Evolutionary conservation across 2,797 vertebrate species (phyloP).

Genomic region (Fistularia commersonii): DNA sequence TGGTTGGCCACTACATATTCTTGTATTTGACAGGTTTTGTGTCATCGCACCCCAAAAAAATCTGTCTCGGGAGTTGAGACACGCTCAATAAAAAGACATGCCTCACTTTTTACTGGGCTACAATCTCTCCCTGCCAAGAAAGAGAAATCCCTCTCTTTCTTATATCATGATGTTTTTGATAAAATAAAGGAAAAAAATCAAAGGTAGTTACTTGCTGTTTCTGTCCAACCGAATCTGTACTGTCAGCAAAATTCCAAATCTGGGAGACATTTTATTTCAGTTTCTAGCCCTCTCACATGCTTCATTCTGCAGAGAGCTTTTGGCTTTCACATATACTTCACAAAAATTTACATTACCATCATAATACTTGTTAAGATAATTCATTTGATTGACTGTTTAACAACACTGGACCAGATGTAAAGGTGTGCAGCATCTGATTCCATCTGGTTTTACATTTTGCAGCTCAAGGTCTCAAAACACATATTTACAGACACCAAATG

Average conservation of each 20-base stretch:
- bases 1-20: background rate
- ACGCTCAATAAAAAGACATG: no score
- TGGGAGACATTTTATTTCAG: slow-evolving; percentile 27
- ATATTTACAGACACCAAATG: background rate
- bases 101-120: no score
- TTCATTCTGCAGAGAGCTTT: background rate
- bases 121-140: no score
- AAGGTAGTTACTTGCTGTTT: no score
- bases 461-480: slow-evolving; percentile 35
- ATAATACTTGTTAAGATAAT: slow-evolving; percentile 48
- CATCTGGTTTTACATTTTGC: slow-evolving; percentile 28
- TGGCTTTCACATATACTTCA: slow-evolving; percentile 19
- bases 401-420: slow-evolving; percentile 49
- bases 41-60: no score
- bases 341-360: slow-evolving; percentile 47
- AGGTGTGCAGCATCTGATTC: slow-evolving; percentile 39
- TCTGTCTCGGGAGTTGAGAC: no score
- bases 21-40: background rate
- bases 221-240: no score
- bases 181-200: no score
- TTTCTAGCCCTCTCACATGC: slow-evolving; percentile 25
- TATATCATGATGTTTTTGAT: no score
- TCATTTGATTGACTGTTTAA: slow-evolving; percentile 53
- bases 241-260: slow-evolving; percentile 19
- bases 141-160: no score